Conservation (phyloP, 2,797 vertebrate species). For the Aphelocoma californica region DNA sequence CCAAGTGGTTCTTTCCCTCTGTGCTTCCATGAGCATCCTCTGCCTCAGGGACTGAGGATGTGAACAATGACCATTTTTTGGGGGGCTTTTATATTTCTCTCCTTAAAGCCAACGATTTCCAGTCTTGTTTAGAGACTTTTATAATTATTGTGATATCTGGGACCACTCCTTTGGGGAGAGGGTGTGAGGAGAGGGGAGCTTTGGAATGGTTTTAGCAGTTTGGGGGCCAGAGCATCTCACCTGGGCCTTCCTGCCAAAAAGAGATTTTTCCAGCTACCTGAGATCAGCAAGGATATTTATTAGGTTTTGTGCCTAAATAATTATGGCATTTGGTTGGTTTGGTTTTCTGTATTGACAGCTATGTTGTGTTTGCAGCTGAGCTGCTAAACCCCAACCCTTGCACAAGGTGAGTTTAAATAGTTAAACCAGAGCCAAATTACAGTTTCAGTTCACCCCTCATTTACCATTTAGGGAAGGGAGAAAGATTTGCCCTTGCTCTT, state of each 20-base stretch:
- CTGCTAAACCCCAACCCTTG: background rate
- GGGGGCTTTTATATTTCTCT: background rate
- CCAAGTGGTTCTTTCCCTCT: background rate
- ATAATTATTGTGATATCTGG: background rate
- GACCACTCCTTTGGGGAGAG: background rate
- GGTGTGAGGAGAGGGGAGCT: background rate
- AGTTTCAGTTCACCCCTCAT: background rate
- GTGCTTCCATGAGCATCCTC: background rate
- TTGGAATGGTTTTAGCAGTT: background rate
- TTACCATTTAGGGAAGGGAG: background rate
- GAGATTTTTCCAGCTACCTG: background rate
- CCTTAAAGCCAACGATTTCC: background rate
- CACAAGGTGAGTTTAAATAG: background rate
- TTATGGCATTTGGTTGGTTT: background rate
- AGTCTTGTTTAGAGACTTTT: background rate
- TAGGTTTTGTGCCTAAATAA: background rate
- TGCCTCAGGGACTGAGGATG: background rate
- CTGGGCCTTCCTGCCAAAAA: background rate
- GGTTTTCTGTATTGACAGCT: background rate
- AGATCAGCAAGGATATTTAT: background rate
- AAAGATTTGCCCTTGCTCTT: background rate
- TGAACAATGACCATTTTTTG: background rate
- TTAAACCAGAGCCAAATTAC: background rate
- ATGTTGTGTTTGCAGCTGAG: background rate
- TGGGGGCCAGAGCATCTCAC: background rate